Conservation (phyloP, 2,888 invertebrate species). For the Hylaea fasciaria region DNA sequence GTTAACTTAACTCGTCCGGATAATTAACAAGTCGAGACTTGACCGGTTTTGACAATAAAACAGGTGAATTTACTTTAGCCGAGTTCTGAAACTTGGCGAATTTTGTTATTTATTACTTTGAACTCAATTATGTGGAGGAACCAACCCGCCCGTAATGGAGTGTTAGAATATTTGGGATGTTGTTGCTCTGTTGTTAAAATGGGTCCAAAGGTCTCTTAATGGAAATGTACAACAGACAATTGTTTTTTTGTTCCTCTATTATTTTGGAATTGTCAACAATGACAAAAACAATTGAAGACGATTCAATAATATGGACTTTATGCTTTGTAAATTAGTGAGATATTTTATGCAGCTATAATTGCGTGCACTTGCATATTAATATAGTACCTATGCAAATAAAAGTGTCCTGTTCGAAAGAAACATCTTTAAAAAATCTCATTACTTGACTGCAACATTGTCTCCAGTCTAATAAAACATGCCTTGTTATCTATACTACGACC, state of each 20-base stretch:
- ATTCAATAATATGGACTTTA: no score
- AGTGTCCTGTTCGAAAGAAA: no score
- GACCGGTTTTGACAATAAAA: constrained; percentile 40
- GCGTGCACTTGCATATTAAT: no score
- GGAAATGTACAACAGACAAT: not conserved
- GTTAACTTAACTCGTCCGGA: constrained; percentile 32
- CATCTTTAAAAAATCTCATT: no score
- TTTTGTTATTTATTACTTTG: constrained; percentile 42
- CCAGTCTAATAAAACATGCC: not conserved
- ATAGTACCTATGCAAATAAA: no score
- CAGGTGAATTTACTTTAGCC: constrained; percentile 46
- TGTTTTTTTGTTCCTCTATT: not conserved
- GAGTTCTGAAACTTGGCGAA: constrained; percentile 45
- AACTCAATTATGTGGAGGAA: constrained; percentile 41
- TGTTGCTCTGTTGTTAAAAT: constrained; percentile 18
- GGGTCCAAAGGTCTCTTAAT: not conserved
- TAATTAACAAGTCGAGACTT: constrained; percentile 37
- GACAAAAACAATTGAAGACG: no score
- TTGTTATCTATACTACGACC: not conserved
- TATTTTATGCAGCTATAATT: no score
- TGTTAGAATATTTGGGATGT: constrained; percentile 30
- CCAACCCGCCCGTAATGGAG: constrained; percentile 34
- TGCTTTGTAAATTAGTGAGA: no score
- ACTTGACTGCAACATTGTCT: no score
- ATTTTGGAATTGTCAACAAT: no score